Evolutionary conservation across 2,797 vertebrate genomes (phyloP), one percentile per base, ranked within the genome.

Genomic region (Toxotes lorentzi): DNA sequence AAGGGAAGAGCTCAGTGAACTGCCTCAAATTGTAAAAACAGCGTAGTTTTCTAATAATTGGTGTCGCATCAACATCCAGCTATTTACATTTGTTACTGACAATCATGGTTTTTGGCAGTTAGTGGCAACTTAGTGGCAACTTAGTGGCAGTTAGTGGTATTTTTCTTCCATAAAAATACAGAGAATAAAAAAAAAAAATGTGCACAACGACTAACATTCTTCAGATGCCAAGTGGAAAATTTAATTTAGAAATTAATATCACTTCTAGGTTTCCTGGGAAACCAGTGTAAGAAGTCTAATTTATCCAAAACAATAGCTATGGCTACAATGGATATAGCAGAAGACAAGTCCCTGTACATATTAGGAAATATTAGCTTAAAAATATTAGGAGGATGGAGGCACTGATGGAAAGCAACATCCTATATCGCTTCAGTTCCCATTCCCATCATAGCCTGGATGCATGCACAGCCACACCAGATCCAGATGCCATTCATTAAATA

Each of bases 401-500:
- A 66, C 27, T 73, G 13, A 69, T 70, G 53, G 40, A 54, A 66
- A 77, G 61, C n/a, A 76, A 66, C 61, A 38, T 41, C 21, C 61
- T 47, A 34, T 23, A 47, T 76, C 41, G 23, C 41, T 73, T 85
- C 67, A 65, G 17, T 67, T 73, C 41, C 67, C 51, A 59, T 70
- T 70, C 27, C 51, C 70, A 64, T 84, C 41, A 64, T 53, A 60
- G 68, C 79, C 75, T 66, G 11, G 71, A 71, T 65, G 65, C 59
- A 75, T 59, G 54, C 74, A 48, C 67, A 78, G 76, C 71, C 83
- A 76, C 86, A 71, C 73, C 70, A 79, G 65, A 89, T 86, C 85
- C 89, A 88, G 86, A 92, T 92, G 86, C 81, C 89, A 78, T 92
- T 93, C 88, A 93, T 95, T 93, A 90, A 95, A 94, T 94, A 94